These are phyloP conservation scores for Liposcelis brunnea DNA, from an alignment of 2,888 invertebrate species.

Conservation along the genomic window DNA sequence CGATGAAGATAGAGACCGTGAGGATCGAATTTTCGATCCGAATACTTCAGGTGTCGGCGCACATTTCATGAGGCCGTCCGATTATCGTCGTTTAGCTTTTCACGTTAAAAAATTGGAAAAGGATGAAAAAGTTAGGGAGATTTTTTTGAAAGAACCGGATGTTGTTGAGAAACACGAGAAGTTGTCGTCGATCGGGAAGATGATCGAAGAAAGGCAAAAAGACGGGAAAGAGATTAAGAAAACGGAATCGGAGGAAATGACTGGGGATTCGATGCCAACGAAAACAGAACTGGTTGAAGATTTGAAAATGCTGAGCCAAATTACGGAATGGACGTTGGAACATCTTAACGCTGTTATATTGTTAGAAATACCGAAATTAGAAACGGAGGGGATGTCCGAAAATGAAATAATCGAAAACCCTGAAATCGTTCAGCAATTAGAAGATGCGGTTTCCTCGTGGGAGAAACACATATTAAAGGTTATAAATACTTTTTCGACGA, in stretches of 20 bases:
- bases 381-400: constrained; percentile 33
- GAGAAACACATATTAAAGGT: constrained; percentile 43
- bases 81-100: constrained; percentile 38
- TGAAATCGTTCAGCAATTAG: constrained; percentile 26
- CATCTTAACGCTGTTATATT: constrained; percentile 60
- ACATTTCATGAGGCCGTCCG: constrained; percentile 32
- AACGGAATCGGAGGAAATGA: too few species aligned
- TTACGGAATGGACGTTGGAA: constrained; percentile 41
- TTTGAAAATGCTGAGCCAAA: constrained; percentile 26
- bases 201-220: neutral
- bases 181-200: neutral
- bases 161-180: too few species aligned
- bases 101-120: neutral
- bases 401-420: constrained; percentile 19
- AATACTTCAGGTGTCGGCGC: constrained; percentile 1
- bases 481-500: constrained; percentile 33
- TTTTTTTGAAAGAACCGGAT: too few species aligned
- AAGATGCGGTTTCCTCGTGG: constrained; percentile 45
- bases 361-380: constrained; percentile 35
- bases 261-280: constrained; percentile 22
- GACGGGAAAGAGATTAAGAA: too few species aligned
- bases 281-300: constrained; percentile 28
- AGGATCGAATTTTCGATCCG: neutral
- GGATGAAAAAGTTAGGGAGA: too few species aligned
- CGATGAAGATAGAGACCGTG: constrained; percentile 8